Evolutionary conservation across 1,140 invertebrate genomes (phyloP).

Genomic region (Ladona fulva): DNA sequence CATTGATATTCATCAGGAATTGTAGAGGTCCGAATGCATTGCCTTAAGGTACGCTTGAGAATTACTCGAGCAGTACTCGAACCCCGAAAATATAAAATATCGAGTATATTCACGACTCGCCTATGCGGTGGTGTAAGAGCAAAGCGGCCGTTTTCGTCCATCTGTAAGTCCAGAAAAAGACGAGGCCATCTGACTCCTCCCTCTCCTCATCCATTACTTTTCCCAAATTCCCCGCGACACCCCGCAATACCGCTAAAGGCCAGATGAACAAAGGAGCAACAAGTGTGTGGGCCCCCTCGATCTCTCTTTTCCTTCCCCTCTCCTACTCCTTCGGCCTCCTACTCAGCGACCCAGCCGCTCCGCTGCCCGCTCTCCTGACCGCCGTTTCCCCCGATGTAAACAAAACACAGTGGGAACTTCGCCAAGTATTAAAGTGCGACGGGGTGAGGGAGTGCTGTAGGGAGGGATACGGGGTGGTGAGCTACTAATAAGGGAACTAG

Average conservation of each 20-base stretch:
- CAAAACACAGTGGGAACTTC: neutral
- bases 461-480: neutral
- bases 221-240: neutral
- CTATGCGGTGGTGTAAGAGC: too few species aligned
- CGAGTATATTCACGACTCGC: too few species aligned
- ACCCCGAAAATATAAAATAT: too few species aligned
- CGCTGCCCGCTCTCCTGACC: neutral
- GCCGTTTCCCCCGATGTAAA: neutral
- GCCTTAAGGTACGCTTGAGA: too few species aligned
- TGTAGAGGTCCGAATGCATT: too few species aligned
- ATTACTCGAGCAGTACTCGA: too few species aligned
- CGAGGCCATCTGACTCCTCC: neutral
- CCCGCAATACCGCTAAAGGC: neutral
- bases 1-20: too few species aligned
- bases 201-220: neutral
- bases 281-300: neutral
- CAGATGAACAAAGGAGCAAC: neutral
- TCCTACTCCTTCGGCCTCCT: neutral
- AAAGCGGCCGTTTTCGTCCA: too few species aligned
- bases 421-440: neutral
- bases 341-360: neutral
- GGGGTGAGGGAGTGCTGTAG: neutral
- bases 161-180: too few species aligned
- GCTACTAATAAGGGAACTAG: too few species aligned
- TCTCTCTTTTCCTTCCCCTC: neutral